Evolutionary conservation across 1,140 invertebrate species (phyloP).

Genomic region (Euwallacea fornicatus): DNA sequence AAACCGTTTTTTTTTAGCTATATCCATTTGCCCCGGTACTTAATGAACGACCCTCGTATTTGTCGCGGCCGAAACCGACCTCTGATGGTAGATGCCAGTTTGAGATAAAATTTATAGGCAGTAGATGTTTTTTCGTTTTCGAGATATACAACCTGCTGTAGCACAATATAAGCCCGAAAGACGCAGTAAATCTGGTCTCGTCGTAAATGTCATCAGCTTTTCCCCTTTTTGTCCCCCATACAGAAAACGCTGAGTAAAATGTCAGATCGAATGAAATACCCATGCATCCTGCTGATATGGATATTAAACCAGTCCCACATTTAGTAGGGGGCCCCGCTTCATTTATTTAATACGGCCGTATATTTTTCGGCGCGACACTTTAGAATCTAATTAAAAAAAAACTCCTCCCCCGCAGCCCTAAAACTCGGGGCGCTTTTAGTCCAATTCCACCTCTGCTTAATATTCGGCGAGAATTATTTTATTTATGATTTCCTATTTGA

Average conservation of each 20-base stretch:
- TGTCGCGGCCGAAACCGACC: no score
- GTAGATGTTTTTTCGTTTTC: slow-evolving; percentile 15
- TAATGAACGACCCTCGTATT: no score
- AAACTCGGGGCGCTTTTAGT: no score
- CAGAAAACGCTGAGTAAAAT: slow-evolving; percentile 20
- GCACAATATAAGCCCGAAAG: slow-evolving; percentile 3
- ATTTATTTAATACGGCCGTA: slow-evolving; percentile 14
- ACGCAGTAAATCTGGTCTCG: slow-evolving; percentile 16
- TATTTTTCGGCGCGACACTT: slow-evolving; percentile 13
- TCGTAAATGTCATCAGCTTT: slow-evolving; percentile 33
- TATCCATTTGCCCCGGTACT: no score
- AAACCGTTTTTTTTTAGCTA: no score
- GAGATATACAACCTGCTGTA: slow-evolving; percentile 25
- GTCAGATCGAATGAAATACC: slow-evolving; percentile 33
- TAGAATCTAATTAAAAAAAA: not conserved
- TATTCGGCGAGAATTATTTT: not conserved
- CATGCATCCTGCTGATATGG: slow-evolving; percentile 32
- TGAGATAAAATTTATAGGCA: no score
- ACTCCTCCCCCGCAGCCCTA: no score
- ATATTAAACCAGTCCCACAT: slow-evolving; percentile 23
- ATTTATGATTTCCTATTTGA: slow-evolving; percentile 21
- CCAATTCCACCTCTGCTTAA: not conserved
- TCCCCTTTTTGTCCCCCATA: slow-evolving; percentile 13
- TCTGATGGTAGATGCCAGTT: no score
- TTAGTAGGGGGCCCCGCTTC: slow-evolving; percentile 27